Evolutionary conservation across 2,113 vertebrate species (phyloP).

Genomic region (Oxygymnocypris stewartii): DNA sequence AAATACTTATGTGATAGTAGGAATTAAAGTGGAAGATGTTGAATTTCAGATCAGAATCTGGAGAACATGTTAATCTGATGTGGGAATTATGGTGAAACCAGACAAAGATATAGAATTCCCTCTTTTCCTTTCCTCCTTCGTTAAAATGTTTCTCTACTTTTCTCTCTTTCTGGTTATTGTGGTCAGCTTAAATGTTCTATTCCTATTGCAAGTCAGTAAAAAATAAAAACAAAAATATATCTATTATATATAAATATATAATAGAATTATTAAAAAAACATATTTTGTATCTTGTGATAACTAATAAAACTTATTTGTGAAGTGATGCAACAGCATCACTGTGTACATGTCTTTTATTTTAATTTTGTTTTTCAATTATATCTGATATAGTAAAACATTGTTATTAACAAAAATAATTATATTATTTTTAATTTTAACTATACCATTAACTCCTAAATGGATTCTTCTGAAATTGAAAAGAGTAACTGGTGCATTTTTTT

Average conservation of each 20-base stretch:
- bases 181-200: constrained; percentile 26
- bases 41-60: background rate
- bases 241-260: too few relatives aligned
- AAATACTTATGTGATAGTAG: background rate
- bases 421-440: background rate
- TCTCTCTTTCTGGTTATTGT: constrained; percentile 17
- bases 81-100: background rate
- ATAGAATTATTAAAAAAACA: constrained; percentile 21
- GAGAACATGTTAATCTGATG: background rate
- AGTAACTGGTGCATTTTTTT: background rate
- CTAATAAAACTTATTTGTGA: constrained; percentile 50
- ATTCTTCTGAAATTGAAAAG: background rate
- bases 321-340: constrained; percentile 56
- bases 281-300: constrained; percentile 53
- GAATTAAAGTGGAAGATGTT: background rate
- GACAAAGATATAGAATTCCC: background rate
- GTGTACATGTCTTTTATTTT: constrained; percentile 36
- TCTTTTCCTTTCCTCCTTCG: background rate
- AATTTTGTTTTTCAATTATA: background rate
- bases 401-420: too few relatives aligned
- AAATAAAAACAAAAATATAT: constrained; percentile 4
- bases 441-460: background rate
- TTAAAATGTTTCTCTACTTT: background rate
- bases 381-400: background rate
- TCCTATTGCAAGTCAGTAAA: constrained; percentile 32